Conservation (phyloP, 2,888 invertebrate species). For the Pachymerium ferrugineum region DNA sequence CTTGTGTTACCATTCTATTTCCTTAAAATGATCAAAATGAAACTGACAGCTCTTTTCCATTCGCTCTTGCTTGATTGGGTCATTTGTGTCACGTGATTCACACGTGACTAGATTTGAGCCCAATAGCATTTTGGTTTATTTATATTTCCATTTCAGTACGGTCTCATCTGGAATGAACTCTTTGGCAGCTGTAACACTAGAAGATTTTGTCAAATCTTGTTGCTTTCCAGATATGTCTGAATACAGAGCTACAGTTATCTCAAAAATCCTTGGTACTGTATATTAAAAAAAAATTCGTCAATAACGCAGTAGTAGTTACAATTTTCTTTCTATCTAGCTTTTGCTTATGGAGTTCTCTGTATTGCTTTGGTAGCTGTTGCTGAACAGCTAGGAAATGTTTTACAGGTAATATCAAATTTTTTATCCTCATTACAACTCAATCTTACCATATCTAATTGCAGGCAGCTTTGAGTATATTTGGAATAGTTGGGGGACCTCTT, state of each 20-base stretch:
- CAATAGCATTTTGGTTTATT: too few relatives aligned
- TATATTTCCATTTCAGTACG: constrained; percentile 44
- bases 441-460: constrained; percentile 46
- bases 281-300: neutral
- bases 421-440: too few relatives aligned
- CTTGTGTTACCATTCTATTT: too few relatives aligned
- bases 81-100: too few relatives aligned
- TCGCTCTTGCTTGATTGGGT: too few relatives aligned
- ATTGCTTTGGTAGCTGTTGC: constrained; percentile 79
- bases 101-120: too few relatives aligned
- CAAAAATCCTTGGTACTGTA: neutral
- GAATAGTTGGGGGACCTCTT: constrained; percentile 81
- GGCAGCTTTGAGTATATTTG: constrained; percentile 79
- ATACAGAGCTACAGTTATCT: neutral
- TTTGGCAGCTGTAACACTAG: constrained; percentile 46
- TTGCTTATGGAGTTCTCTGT: constrained; percentile 66
- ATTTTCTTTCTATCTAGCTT: constrained; percentile 48
- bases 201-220: constrained; percentile 44
- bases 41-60: too few relatives aligned
- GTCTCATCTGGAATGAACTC: constrained; percentile 50
- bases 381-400: constrained; percentile 76
- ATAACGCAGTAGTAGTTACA: too few relatives aligned
- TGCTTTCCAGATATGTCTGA: neutral
- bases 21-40: too few relatives aligned
- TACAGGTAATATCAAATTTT: too few relatives aligned